Conservation (phyloP, 2,888 invertebrate species). For the Yponomeuta cagnagella region DNA sequence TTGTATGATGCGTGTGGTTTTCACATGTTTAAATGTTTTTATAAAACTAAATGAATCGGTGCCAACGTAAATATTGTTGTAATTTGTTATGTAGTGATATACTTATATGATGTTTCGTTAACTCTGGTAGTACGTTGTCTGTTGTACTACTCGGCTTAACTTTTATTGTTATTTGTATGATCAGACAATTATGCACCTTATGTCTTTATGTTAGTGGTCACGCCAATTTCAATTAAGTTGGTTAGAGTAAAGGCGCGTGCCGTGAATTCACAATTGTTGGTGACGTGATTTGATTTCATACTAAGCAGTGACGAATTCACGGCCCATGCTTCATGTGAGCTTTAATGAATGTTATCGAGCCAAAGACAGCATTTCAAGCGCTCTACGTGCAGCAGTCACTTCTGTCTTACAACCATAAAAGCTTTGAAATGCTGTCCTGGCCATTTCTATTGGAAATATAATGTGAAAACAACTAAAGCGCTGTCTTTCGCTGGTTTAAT, state of each 20-base stretch:
- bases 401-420: neutral
- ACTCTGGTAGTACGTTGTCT: slow-evolving; percentile 54
- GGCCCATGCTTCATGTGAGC: slow-evolving; percentile 43
- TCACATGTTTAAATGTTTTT: slow-evolving; percentile 61
- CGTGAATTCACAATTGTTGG: neutral
- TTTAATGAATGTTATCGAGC: slow-evolving; percentile 37
- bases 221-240: slow-evolving; percentile 5
- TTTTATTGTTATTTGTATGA: neutral
- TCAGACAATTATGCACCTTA: neutral
- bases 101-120: slow-evolving; percentile 68
- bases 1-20: slow-evolving; percentile 59
- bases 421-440: slow-evolving; percentile 2
- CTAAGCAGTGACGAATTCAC: slow-evolving; percentile 12
- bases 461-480: slow-evolving; percentile 44
- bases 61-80: slow-evolving; percentile 75
- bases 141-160: slow-evolving; percentile 17
- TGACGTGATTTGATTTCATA: too few species aligned
- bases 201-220: neutral
- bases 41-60: slow-evolving; percentile 64
- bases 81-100: slow-evolving; percentile 73
- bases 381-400: neutral
- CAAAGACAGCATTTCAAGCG: slow-evolving; percentile 6
- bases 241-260: neutral
- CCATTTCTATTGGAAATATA: slow-evolving; percentile 67
- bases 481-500: neutral